These are phyloP conservation scores for Venustoraphidia nigricollis DNA, from an alignment of 2,888 invertebrate genomes.

Conservation along the genomic window DNA sequence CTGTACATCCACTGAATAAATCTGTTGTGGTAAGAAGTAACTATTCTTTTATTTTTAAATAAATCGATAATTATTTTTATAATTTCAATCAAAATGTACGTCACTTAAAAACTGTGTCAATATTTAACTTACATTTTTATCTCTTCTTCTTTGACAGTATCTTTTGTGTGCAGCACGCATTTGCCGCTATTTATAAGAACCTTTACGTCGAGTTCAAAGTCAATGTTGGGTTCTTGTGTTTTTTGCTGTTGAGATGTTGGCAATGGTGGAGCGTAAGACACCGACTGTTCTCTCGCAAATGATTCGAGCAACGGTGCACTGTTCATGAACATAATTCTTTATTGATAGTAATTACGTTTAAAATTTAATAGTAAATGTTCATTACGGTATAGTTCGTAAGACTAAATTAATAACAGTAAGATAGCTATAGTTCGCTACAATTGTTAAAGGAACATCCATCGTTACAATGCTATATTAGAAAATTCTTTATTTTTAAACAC, in stretches of 20 bases:
- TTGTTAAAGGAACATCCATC: too few species aligned
- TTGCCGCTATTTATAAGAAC: slow-evolving; percentile 94
- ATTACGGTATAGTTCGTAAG: too few species aligned
- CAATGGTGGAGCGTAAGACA: slow-evolving; percentile 11
- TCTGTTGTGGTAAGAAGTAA: too few species aligned
- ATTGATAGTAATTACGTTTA: too few species aligned
- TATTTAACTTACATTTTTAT: slow-evolving; percentile 37
- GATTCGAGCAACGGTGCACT: slow-evolving; percentile 23
- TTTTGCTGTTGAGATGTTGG: slow-evolving; percentile 30
- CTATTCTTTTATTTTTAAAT: too few species aligned
- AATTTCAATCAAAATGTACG: slow-evolving; percentile 3
- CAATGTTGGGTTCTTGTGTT: slow-evolving; percentile 78
- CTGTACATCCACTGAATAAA: too few species aligned
- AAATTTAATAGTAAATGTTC: too few species aligned
- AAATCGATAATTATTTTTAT: background rate
- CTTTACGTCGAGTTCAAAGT: slow-evolving; percentile 90
- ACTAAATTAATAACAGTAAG: too few species aligned
- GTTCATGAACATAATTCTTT: background rate
- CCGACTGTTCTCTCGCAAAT: slow-evolving; percentile 20
- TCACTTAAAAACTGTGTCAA: slow-evolving; percentile 11
- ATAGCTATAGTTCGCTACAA: too few species aligned
- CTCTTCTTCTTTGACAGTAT: slow-evolving; percentile 51
- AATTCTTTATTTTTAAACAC: too few species aligned
- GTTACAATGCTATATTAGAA: too few species aligned
- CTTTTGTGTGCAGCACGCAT: slow-evolving; percentile 90